Evolutionary conservation across 2,797 vertebrate species (phyloP), one percentile per base, ranked within the genome.

Genomic region (Lerista edwardsae): DNA sequence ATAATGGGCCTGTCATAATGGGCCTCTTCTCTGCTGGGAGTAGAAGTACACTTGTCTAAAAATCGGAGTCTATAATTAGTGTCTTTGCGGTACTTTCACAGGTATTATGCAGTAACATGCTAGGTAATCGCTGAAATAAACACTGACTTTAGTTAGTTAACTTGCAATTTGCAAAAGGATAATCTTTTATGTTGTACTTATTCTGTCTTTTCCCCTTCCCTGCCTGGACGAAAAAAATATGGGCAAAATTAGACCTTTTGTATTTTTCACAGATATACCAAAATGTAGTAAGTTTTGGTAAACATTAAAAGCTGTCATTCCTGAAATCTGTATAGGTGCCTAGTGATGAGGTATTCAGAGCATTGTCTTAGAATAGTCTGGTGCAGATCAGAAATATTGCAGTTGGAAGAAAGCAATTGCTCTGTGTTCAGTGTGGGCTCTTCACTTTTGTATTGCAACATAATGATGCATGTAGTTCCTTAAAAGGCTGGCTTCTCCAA

Each of bases 171-270:
- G 75, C 68, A 59, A 82, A 75, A 67, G 15, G 23, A 55, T 74
- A 34, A 34, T 87, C 59, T 3, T 75, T 87, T 87, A 51, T 36
- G 21, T 44, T 80, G 85, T 36, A 21, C 83, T 9, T 65, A n/a
- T 44, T n/a, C 4, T 78, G 6, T 41, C 36, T 65, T 11, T 47
- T 29, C 10, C 3, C 21, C 51, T n/a, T 29, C 62, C 29, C 14
- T 4, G 3, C 47, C 17, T 74, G 44, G n/a, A 55, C 6, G 41
- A 78, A 78, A 67, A 34, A 34, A 15, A 34, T n/a, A 31, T 14
- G 4, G 1, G 10, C 31, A 68, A 68, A 11, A 78, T 31, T 64
- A 25, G 27, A n/a, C 3, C n/a, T 21, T 64, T 47, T 31, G n/a
- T 75, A 11, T 19, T 64, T 75, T 67, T n/a, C 23, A 29, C 9